Evolutionary conservation across 2,797 vertebrate genomes (phyloP).

Genomic region (Channa striata): DNA sequence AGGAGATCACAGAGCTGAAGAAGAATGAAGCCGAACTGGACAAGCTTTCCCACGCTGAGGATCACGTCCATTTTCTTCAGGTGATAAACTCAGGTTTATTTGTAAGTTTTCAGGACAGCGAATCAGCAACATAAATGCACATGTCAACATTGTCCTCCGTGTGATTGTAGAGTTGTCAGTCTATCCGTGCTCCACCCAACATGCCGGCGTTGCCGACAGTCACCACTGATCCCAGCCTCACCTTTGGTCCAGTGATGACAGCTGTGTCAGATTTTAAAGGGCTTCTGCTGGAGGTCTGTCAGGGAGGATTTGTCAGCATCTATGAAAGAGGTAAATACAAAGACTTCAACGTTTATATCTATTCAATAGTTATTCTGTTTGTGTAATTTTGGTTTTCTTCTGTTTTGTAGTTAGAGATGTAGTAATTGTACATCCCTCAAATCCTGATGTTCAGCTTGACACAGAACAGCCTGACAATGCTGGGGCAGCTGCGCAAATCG

Average conservation of each 20-base stretch:
- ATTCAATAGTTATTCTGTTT: neutral
- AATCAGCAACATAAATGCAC: neutral
- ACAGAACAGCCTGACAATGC: neutral
- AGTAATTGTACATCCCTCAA: constrained; percentile 62
- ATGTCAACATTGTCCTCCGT: neutral
- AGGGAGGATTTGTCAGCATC: constrained; percentile 82
- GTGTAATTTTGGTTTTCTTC: neutral
- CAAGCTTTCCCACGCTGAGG: constrained; percentile 74
- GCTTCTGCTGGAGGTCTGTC: constrained; percentile 82
- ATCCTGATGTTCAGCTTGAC: constrained; percentile 33
- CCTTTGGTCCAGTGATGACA: constrained; percentile 71
- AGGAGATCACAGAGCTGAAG: constrained; percentile 84
- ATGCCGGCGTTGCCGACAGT: constrained; percentile 65
- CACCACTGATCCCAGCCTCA: constrained; percentile 59
- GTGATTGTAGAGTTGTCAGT: constrained; percentile 74
- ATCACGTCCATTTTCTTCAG: constrained; percentile 84
- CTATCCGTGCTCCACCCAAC: constrained; percentile 65
- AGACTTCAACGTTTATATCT: neutral
- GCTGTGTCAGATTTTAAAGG: constrained; percentile 81
- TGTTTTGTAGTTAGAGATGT: constrained; percentile 76
- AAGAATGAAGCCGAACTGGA: constrained; percentile 74
- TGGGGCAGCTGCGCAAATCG: constrained; percentile 38
- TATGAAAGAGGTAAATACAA: constrained; percentile 78
- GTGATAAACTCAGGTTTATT: constrained; percentile 28
- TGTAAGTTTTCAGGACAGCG: neutral